Base-by-base conservation (phyloP, 2,888 invertebrate species). In the Oscheius sp. region DNA sequence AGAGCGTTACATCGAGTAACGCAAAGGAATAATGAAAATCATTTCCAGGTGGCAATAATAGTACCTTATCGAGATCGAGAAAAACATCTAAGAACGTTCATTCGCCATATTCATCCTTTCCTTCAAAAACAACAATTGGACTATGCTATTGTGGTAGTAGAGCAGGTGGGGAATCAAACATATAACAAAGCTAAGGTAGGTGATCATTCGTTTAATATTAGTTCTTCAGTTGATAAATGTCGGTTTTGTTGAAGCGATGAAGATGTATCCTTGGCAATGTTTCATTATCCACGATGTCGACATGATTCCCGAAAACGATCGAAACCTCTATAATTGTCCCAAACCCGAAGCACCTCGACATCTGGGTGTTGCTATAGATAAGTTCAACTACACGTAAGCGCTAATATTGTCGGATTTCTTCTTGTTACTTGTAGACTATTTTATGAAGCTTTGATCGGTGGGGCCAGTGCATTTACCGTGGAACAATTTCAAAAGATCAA, bases 31-130 rank as follows among this genome's bases (percentile, higher is more conserved):
- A 36, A 9, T 36, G 14, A 36, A 41, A 14, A 4, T 20, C 5
- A 12, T 33, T 17, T 64, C 24, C 50, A 69, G 67, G 72, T 76
- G 1, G 97, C 96, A 78, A 91, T 98, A 75, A 91, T 97, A 74
- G 91, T 98, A 80, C 97, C 97, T 68, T 97, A 92, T 88, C 82
- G 84, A 36, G 80, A 85, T 69, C 74, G 85, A 4, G 79, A 79
- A 45, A 47, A 36, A 2, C 85, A 85, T 67, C 90, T 97, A 74
- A 90, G 95, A 86, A 74, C 79, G n/a, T 71, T 84, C 38, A 89
- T 97, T 38, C 92, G 92, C 86, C 94, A 96, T 88, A 91, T 97
- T 88, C 96, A 96, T 88, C 93, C 94, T 24, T 91, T 96, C 86
- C 89, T 97, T 70, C 92, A 92, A 89, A 91, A 92, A 80, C 97